Evolutionary conservation across 2,888 invertebrate species (phyloP), one percentile per base, ranked within the genome.

Genomic region (Adineta ricciae): DNA sequence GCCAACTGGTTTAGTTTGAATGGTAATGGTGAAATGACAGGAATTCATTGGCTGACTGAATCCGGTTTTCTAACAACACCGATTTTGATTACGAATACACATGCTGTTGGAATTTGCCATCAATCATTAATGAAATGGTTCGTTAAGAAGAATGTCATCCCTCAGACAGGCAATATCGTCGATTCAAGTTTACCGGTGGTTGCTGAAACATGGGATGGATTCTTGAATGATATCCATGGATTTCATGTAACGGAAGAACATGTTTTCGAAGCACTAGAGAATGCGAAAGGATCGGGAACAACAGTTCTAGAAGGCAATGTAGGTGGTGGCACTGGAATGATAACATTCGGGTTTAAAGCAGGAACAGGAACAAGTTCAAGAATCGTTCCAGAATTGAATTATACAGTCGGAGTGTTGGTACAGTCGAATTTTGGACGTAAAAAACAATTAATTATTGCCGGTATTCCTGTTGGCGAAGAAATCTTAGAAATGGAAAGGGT

Each of bases 341-440:
- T 64, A 19, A 19, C 32, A 32, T 64, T 64, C 7, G 64, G 64
- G 27, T 64, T 14, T 24, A 64, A 64, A 64, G 64, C 64, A 32
- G 64, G 64, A 64, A 64, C 64, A 36, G 64, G 64, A 36, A 64
- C 64, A 36, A 64, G 64, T 64, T 64, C 64, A 64, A 32, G 64
- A 64, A 19, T 64, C 16, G 16, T 64, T 24, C 3, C 16, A 16
- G 5, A 16, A 16, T 32, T 64, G 0, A 64, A 64, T 64, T 64
- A 64, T 36, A 64, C 64, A 4, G 32, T 64, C 2, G 64, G 64
- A 64, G 64, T 64, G 7, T 64, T 64, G 32, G 16, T 64, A 36
- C 64, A 64, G 32, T 32, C 64, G 16, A 64, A 64, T 64, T 64
- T 64, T 24, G 64, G 64, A n/a, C 64, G 64, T 4, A 64, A 64